A percentile compares a stretch with the other conserved stretches of the same genome.
phyloP scores from a whole-genome alignment of 30 jellyfish, hydroid and myxozoan genomes.

The Turritopsis rubra region DNA sequence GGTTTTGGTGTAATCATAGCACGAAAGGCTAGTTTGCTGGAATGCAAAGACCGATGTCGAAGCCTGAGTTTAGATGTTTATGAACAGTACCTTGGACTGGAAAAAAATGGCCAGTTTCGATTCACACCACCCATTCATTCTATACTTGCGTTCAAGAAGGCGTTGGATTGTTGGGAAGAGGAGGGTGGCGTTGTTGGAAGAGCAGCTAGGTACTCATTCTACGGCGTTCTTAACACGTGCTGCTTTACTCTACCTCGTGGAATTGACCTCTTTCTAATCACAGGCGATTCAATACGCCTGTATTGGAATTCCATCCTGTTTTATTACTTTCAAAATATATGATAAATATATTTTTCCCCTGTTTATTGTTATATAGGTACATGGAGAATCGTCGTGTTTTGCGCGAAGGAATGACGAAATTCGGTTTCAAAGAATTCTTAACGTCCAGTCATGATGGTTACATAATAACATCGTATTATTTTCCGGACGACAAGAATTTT shows the following conservation, averaged over 20 bases:
- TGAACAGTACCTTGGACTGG: constrained; percentile 76
- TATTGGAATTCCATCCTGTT: too few species aligned
- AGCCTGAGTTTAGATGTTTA: constrained; percentile 78
- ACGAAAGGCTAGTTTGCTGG: constrained; percentile 44
- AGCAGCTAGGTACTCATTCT: constrained; percentile 58
- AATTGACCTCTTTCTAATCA: not conserved
- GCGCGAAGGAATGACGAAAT: constrained; percentile 73
- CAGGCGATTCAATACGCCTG: too few species aligned
- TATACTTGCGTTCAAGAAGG: constrained; percentile 80
- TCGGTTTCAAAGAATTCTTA: constrained; percentile 85
- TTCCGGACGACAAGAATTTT: constrained; percentile 66
- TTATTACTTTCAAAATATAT: too few species aligned
- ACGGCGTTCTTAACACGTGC: not conserved
- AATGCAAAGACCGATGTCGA: constrained; percentile 75
- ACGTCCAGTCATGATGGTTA: constrained; percentile 71
- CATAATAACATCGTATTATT: constrained; percentile 74
- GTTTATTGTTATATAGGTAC: constrained; percentile 36
- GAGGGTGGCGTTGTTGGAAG: constrained; percentile 91
- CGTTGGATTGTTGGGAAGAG: constrained; percentile 61
- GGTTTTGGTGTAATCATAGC: constrained; percentile 78
- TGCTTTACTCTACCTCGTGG: not conserved
- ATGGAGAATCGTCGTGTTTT: constrained; percentile 68
- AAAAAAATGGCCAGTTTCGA: constrained; percentile 77
- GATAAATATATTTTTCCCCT: not conserved
- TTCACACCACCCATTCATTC: constrained; percentile 92